Conservation (phyloP, 2,113 vertebrate species). For the Xyliphius kryptos region DNA sequence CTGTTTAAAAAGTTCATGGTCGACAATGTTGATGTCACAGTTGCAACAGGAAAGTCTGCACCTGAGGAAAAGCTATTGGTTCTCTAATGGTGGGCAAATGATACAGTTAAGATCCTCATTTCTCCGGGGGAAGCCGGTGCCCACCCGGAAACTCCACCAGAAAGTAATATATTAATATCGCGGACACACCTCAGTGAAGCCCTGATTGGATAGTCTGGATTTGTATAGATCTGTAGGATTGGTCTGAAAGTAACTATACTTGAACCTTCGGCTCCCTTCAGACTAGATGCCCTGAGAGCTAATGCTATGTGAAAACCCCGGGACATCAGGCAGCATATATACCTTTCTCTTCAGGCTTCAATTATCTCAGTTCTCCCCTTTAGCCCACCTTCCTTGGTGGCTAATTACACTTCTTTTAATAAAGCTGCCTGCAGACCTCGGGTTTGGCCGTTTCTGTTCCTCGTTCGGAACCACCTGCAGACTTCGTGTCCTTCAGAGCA, state of each 20-base stretch:
- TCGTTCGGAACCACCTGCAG: constrained; percentile 29
- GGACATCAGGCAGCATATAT: constrained; percentile 52
- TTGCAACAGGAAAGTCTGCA: too few species aligned
- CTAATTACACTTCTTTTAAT: constrained; percentile 69
- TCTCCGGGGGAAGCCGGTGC: too few species aligned
- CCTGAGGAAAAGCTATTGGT: too few species aligned
- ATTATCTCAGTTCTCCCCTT: constrained; percentile 62
- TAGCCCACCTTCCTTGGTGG: constrained; percentile 57
- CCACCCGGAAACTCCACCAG: too few species aligned
- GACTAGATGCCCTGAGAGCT: constrained; percentile 62
- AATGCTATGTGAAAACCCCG: constrained; percentile 55
- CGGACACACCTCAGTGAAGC: too few species aligned
- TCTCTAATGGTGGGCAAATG: too few species aligned
- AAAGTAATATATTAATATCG: too few species aligned
- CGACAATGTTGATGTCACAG: too few species aligned
- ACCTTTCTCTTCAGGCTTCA: constrained; percentile 60
- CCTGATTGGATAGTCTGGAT: too few species aligned
- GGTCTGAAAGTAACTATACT: constrained; percentile 47
- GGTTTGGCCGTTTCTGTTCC: constrained; percentile 56
- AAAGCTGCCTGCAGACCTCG: constrained; percentile 59
- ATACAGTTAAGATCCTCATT: too few species aligned
- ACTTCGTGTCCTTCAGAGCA: constrained; percentile 55
- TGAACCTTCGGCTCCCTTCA: constrained; percentile 53
- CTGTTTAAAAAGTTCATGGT: too few species aligned
- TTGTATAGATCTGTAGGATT: too few species aligned